Base-by-base conservation (phyloP, 1,140 invertebrate genomes). In the Polypedilum vanderplanki region DNA sequence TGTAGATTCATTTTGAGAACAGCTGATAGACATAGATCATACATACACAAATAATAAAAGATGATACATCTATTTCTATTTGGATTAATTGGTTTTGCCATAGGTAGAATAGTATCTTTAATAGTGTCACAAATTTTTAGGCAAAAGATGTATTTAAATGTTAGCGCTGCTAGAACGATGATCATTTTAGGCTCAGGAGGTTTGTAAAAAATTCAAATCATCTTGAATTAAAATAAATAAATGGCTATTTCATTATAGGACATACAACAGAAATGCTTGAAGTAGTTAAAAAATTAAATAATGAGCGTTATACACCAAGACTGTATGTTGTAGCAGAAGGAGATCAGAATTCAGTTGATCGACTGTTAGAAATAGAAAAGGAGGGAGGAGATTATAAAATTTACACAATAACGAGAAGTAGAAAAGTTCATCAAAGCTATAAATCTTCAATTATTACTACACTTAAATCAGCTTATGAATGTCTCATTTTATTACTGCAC, bases 181-280 rank as follows among this genome's bases (percentile, higher is more conserved):
- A 85, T 89, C 70, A 82, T 89, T 64, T 82, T 89, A 64, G 88
- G 88, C 10, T 89, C 88, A 5, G 87, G 91, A 18, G 90, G 91
- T 70, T 17, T 20, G 18, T 70, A 7, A 4, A 70, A 5, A 10
- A 7, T 67, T 18, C 18, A 8, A 7, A 7, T 22, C 65, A 20
- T 1, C 20, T 7, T 22, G 8, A 10, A 20, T 7, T 7, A 20
- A 3, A 9, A 8, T 70, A 70, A 18, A 70, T 9, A 9, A 20
- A 70, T 57, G 1, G 46, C 2, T 57, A 8, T 70, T 20, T 20
- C 4, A 70, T 22, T 70, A 1, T 18, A 75, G 92, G 92, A 10
- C 96, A 98, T 81, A 97, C 96, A 3, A 89, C 90, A 40, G 96
- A 98, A 86, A 93, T 98, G 87, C 80, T 97, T 65, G 84, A 87